These are phyloP conservation scores for Argya squamiceps DNA, from an alignment of 2,797 vertebrate species.

Conservation along the genomic window DNA sequence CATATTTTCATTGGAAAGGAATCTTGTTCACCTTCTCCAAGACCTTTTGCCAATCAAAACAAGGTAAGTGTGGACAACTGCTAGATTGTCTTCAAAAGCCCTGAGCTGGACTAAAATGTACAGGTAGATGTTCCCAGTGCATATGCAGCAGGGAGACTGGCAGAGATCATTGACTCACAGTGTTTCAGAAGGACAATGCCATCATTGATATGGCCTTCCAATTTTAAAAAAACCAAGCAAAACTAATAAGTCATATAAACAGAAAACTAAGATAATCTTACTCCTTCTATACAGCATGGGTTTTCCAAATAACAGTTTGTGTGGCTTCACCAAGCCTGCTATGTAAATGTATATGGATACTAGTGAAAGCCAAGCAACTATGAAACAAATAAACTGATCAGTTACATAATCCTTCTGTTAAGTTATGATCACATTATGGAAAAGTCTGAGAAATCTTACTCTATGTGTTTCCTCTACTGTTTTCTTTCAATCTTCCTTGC, in stretches of 20 bases:
- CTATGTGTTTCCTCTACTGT: fast-evolving
- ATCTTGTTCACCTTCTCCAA: background rate
- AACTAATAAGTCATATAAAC: background rate
- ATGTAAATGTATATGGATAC: background rate
- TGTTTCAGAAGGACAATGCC: background rate
- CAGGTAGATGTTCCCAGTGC: background rate
- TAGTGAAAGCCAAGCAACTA: background rate
- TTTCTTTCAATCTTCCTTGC: background rate
- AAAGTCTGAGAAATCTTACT: background rate
- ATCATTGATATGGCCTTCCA: background rate
- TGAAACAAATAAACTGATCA: background rate
- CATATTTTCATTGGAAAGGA: background rate
- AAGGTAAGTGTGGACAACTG: background rate
- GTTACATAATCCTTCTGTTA: background rate
- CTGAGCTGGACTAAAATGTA: background rate
- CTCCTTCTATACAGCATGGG: background rate
- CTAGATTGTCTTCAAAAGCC: background rate
- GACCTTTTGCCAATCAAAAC: conserved; percentile 7
- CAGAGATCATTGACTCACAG: background rate
- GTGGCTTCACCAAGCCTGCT: background rate
- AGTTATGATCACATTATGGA: background rate
- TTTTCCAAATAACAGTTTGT: background rate
- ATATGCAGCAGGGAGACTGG: background rate
- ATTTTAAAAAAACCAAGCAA: background rate
- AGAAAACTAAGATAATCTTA: background rate